Percentiles rank a stretch among this genome's conserved stretches.
Conservation (phyloP, 1,140 invertebrate species). For the Argopecten irradians region DNA sequence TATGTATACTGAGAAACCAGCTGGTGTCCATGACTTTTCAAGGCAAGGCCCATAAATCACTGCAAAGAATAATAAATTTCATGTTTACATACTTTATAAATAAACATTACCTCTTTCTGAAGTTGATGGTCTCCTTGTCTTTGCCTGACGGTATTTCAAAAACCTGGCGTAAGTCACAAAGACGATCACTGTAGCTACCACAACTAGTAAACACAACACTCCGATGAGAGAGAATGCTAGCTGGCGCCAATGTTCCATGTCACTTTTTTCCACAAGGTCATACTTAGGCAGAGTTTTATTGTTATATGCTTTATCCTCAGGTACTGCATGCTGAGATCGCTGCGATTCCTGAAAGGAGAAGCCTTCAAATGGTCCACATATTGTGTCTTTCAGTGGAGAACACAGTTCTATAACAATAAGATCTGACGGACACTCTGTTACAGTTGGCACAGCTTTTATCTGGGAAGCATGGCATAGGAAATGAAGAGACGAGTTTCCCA, state of each 20-base stretch:
- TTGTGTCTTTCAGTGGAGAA: background rate
- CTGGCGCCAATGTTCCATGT: slow-evolving; percentile 39
- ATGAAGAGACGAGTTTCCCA: too few relatives aligned
- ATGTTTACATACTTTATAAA: background rate
- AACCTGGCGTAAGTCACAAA: background rate
- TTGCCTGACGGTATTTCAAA: background rate
- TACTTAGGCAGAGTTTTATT: background rate
- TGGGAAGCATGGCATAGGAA: too few relatives aligned
- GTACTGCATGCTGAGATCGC: background rate
- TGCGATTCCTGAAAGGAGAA: background rate
- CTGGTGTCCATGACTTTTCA: background rate
- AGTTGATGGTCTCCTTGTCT: slow-evolving; percentile 1
- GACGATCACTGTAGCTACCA: slow-evolving; percentile 31
- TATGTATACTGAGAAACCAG: background rate
- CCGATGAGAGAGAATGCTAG: slow-evolving; percentile 48
- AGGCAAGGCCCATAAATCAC: background rate
- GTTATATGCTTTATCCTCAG: background rate
- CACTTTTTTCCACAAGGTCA: slow-evolving; percentile 31
- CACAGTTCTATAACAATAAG: background rate
- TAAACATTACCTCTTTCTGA: too few relatives aligned
- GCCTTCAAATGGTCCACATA: background rate
- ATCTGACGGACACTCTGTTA: background rate
- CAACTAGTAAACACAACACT: slow-evolving; percentile 42
- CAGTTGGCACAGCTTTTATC: background rate
- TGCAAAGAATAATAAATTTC: background rate